phyloP scores from a whole-genome alignment of 2,113 vertebrate genomes.

The Cyphomyrus plagiostoma region DNA sequence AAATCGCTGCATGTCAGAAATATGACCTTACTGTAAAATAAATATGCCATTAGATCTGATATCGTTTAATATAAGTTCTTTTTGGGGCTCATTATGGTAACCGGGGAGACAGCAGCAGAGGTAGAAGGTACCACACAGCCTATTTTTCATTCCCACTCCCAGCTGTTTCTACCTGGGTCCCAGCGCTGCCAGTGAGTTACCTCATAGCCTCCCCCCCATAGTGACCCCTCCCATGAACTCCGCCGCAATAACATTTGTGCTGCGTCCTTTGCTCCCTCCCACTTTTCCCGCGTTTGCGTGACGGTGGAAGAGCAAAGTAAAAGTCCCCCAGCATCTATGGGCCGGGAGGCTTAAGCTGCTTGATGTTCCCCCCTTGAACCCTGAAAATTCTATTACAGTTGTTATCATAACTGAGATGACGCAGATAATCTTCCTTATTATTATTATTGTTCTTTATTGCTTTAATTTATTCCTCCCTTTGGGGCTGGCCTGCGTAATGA shows the following conservation, averaged over 20 bases:
- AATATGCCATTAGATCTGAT: background rate
- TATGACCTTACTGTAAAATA: background rate
- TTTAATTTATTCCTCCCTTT: slow-evolving; percentile 57
- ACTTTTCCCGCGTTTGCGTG: slow-evolving; percentile 21
- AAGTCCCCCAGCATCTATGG: slow-evolving; percentile 28
- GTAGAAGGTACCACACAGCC: background rate
- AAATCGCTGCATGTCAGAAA: background rate
- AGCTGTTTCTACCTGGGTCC: slow-evolving; percentile 17
- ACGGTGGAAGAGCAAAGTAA: slow-evolving; percentile 31
- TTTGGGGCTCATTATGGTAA: background rate
- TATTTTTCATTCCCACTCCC: background rate
- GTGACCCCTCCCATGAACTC: slow-evolving; percentile 58
- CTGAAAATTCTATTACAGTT: slow-evolving; percentile 47
- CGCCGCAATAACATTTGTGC: slow-evolving; percentile 59
- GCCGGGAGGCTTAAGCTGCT: slow-evolving; percentile 40
- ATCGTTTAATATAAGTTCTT: background rate
- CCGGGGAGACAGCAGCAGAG: background rate
- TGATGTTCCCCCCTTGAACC: slow-evolving; percentile 41
- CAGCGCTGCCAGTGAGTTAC: slow-evolving; percentile 44
- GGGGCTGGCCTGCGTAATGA: slow-evolving; percentile 46
- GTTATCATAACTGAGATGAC: slow-evolving; percentile 59
- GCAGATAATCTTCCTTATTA: slow-evolving; percentile 56
- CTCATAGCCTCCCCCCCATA: slow-evolving; percentile 55
- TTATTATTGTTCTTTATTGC: slow-evolving; percentile 50
- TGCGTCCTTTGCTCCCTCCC: slow-evolving; percentile 43